Conservation (phyloP, 1,140 invertebrate genomes). For the Lepidurus arcticus region DNA sequence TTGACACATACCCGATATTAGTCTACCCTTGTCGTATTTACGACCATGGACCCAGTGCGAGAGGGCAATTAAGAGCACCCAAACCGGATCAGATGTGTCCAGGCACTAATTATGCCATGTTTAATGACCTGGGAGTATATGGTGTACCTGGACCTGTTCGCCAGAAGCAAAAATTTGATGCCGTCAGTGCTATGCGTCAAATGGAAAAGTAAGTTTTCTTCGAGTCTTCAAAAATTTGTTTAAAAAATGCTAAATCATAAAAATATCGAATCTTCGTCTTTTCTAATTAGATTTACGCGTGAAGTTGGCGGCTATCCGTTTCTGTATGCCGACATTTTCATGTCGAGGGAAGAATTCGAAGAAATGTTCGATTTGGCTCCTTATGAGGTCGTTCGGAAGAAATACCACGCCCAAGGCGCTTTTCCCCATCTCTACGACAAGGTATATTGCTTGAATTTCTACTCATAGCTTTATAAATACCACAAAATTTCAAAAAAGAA, state of each 20-base stretch:
- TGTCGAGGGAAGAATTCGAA: conserved; percentile 55
- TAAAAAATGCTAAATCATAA: conserved; percentile 22
- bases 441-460: conserved; percentile 41
- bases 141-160: conserved; percentile 53
- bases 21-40: conserved; percentile 55
- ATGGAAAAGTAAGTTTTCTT: conserved; percentile 49
- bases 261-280: conserved; percentile 31
- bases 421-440: conserved; percentile 55
- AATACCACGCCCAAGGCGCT: conserved; percentile 49
- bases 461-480: background rate
- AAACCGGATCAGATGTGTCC: conserved; percentile 47
- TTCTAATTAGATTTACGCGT: conserved; percentile 46
- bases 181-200: conserved; percentile 49
- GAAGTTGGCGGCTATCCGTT: conserved; percentile 54
- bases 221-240: background rate
- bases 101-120: conserved; percentile 49
- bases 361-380: conserved; percentile 52
- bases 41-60: conserved; percentile 46
- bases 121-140: conserved; percentile 54
- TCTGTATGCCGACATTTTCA: conserved; percentile 60
- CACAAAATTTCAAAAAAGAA: too few species aligned
- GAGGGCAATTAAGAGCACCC: conserved; percentile 48
- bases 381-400: conserved; percentile 49
- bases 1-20: conserved; percentile 51
- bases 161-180: conserved; percentile 48